Conservation (phyloP, 2,113 vertebrate genomes). For the Bubo blakistoni region DNA sequence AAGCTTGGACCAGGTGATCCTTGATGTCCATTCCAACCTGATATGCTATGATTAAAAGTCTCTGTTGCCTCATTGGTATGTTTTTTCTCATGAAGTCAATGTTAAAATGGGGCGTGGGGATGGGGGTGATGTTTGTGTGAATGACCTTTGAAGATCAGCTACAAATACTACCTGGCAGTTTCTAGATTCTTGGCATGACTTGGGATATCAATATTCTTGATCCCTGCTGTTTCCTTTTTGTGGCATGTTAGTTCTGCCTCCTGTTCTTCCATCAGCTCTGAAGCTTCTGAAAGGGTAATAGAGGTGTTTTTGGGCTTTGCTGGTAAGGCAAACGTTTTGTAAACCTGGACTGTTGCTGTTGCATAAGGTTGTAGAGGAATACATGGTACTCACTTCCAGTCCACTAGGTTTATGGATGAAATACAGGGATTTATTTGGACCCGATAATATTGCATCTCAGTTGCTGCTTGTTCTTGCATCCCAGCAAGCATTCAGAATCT, state of each 20-base stretch:
- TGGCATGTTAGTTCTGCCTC: rapidly evolving
- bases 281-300: not conserved
- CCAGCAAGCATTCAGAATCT: not conserved
- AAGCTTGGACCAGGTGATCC: not conserved
- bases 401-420: not conserved
- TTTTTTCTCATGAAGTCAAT: not conserved
- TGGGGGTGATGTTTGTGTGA: not conserved
- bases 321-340: not conserved
- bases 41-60: too few relatives aligned
- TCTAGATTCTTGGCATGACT: not conserved
- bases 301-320: rapidly evolving
- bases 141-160: not conserved
- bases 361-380: not conserved
- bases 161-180: not conserved
- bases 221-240: not conserved
- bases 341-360: not conserved
- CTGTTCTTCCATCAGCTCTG: not conserved
- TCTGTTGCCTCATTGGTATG: not conserved
- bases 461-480: not conserved
- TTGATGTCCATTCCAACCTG: not conserved
- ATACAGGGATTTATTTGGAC: not conserved
- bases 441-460: not conserved
- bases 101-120: not conserved
- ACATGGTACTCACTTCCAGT: not conserved
- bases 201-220: rapidly evolving